phyloP scores from a whole-genome alignment of 2,113 vertebrate genomes.

The Heterotilapia buettikoferi region DNA sequence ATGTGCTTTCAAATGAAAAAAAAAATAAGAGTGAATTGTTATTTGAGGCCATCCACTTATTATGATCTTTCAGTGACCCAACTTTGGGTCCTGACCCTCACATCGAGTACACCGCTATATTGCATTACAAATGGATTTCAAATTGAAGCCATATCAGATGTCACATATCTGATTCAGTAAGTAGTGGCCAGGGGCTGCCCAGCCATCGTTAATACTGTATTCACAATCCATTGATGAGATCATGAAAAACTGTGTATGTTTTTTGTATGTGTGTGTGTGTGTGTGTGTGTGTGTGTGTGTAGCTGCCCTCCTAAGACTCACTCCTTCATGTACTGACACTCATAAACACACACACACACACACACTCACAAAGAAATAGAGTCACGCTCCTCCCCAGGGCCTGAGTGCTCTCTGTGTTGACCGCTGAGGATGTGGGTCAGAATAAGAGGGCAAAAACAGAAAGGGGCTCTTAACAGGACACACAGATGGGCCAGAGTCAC shows the following conservation, averaged over 20 bases:
- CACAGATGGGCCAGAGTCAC: conserved; percentile 72
- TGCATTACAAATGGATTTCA: conserved; percentile 70
- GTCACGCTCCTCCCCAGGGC: conserved; percentile 51
- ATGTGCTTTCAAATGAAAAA: not conserved
- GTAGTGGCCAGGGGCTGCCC: conserved; percentile 63
- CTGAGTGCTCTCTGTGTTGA: conserved; percentile 67
- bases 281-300: not conserved
- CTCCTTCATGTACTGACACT: conserved; percentile 30
- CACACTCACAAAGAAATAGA: conserved; percentile 6
- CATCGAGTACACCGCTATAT: conserved; percentile 47
- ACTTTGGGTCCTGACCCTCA: conserved; percentile 52
- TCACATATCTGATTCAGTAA: conserved; percentile 69
- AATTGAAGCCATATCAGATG: conserved; percentile 60
- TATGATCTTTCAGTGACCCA: conserved; percentile 34
- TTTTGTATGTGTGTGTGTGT: not conserved
- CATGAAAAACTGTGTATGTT: conserved; percentile 50
- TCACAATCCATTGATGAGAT: conserved; percentile 72
- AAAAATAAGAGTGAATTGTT: not conserved
- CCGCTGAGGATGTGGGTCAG: conserved; percentile 67
- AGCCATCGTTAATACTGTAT: conserved; percentile 67
- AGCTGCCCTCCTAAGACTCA: conserved; percentile 40
- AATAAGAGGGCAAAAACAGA: conserved; percentile 57
- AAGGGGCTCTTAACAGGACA: conserved; percentile 62
- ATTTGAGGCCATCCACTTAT: not conserved
- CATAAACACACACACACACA: conserved; percentile 32